Conservation (phyloP, 2,113 vertebrate species). For the Anolis sagrei region DNA sequence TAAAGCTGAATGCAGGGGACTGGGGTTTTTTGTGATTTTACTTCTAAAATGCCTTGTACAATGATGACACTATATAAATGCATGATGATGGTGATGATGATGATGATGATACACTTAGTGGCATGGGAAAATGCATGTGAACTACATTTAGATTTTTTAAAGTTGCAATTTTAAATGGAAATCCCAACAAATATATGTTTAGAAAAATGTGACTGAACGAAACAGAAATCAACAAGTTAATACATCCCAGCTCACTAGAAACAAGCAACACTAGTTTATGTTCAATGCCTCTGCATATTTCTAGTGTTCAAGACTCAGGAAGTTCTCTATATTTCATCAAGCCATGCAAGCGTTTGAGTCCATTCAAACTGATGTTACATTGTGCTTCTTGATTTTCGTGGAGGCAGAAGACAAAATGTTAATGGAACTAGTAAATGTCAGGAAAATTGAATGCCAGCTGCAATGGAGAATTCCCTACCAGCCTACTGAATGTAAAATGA, state of each 20-base stretch:
- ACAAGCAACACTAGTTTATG: neutral
- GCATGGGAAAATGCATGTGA: neutral
- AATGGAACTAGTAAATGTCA: conserved; percentile 44
- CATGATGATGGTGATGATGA: too few relatives aligned
- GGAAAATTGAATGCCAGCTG: conserved; percentile 45
- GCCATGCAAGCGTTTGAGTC: neutral
- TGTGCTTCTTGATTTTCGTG: conserved; percentile 12
- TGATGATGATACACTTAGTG: too few relatives aligned
- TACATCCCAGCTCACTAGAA: neutral
- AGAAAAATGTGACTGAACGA: neutral
- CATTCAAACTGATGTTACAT: conserved; percentile 3
- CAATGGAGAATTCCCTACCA: conserved; percentile 27
- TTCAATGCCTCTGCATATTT: neutral
- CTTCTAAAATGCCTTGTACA: too few relatives aligned
- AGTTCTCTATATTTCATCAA: neutral
- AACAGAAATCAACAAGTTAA: neutral
- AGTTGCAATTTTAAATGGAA: neutral
- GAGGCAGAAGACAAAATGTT: conserved; percentile 39
- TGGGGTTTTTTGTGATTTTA: too few relatives aligned
- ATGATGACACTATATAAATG: too few relatives aligned
- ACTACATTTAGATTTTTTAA: neutral
- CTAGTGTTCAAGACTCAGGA: neutral
- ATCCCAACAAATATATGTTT: neutral
- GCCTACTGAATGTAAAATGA: conserved; percentile 42
- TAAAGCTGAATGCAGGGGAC: too few relatives aligned